These are phyloP conservation scores for Sitodiplosis mosellana DNA, from an alignment of 1,140 invertebrate genomes.

Conservation along the genomic window DNA sequence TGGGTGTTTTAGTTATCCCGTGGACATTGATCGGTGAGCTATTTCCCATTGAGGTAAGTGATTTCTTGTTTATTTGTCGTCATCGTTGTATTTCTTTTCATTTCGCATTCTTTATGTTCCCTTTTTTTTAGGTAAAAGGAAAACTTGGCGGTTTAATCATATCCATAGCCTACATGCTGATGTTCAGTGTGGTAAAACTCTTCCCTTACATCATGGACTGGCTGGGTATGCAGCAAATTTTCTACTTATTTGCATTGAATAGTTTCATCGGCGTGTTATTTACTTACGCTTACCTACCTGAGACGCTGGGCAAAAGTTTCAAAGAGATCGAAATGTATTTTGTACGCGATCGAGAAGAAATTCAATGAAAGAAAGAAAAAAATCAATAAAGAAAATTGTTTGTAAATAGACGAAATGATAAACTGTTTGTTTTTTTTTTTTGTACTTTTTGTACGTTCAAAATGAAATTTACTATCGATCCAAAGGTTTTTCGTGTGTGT, in stretches of 20 bases:
- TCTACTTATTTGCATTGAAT: constrained; percentile 39
- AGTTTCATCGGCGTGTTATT: constrained; percentile 36
- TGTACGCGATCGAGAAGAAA: neutral
- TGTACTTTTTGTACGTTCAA: too few relatives aligned
- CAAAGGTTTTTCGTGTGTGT: too few relatives aligned
- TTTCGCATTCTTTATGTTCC: too few relatives aligned
- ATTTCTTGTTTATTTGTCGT: neutral
- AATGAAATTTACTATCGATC: too few relatives aligned
- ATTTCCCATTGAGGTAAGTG: constrained; percentile 7
- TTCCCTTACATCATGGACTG: constrained; percentile 33
- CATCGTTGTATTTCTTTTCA: neutral
- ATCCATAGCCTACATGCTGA: constrained; percentile 38
- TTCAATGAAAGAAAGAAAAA: too few relatives aligned
- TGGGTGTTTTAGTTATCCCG: constrained; percentile 38
- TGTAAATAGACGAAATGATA: too few relatives aligned
- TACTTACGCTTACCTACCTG: constrained; percentile 43
- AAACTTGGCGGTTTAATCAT: constrained; percentile 34
- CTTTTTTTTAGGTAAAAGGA: constrained; percentile 12
- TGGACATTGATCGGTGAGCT: constrained; percentile 39
- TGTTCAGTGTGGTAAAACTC: constrained; percentile 42
- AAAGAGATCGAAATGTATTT: constrained; percentile 28
- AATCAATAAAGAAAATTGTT: too few relatives aligned
- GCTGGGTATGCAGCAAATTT: constrained; percentile 32
- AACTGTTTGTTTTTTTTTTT: too few relatives aligned
- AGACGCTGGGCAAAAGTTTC: constrained; percentile 51